These are phyloP conservation scores for Salvelinus sp. DNA, from an alignment of 2,113 vertebrate genomes.

Conservation along the genomic window DNA sequence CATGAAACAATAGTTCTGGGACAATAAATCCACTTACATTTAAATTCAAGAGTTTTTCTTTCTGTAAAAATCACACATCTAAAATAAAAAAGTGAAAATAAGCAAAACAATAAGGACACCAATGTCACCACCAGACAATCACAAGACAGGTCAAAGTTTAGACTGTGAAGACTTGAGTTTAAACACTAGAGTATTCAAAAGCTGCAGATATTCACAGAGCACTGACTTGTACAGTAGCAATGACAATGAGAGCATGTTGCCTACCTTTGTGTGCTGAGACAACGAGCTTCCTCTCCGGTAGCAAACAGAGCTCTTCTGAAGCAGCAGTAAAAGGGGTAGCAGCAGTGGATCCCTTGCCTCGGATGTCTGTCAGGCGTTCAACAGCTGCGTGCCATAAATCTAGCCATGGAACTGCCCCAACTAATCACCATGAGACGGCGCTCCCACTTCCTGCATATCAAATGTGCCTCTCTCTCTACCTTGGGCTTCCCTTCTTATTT, in stretches of 20 bases:
- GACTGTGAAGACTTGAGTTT: slow-evolving; percentile 1
- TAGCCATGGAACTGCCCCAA: slow-evolving; percentile 53
- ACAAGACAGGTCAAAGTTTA: slow-evolving; percentile 42
- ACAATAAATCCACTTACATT: neutral
- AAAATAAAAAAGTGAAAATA: neutral
- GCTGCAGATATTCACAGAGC: neutral
- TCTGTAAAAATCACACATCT: neutral
- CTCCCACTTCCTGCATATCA: slow-evolving; percentile 49
- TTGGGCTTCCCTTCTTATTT: slow-evolving; percentile 24
- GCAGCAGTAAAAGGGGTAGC: slow-evolving; percentile 25
- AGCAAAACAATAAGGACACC: neutral
- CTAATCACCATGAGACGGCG: slow-evolving; percentile 59
- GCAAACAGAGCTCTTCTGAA: slow-evolving; percentile 40
- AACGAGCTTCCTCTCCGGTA: slow-evolving; percentile 39
- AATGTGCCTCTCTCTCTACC: slow-evolving; percentile 10
- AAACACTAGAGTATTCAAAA: neutral
- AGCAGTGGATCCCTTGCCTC: slow-evolving; percentile 51
- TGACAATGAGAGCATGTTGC: slow-evolving; percentile 30
- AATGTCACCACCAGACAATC: neutral
- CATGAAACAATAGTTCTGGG: neutral
- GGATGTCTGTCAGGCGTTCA: slow-evolving; percentile 74
- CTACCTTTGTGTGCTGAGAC: slow-evolving; percentile 62
- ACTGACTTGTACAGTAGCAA: neutral
- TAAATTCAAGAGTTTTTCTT: neutral
- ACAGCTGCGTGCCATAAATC: slow-evolving; percentile 81